These are phyloP conservation scores for Centropyge bicolor DNA, from an alignment of 2,797 vertebrate species.

Conservation along the genomic window DNA sequence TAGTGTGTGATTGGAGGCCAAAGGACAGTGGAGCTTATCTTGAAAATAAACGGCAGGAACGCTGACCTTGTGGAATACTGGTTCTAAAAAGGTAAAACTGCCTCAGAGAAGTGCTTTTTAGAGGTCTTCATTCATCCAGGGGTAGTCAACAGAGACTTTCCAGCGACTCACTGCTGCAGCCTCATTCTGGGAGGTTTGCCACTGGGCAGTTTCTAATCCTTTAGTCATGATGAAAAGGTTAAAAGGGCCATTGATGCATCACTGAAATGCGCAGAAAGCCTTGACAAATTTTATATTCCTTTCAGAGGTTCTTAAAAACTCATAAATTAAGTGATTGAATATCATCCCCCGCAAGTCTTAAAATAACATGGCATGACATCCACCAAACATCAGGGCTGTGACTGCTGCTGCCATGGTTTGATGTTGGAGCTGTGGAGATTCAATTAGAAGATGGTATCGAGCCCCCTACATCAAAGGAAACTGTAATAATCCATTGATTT, in stretches of 20 bases:
- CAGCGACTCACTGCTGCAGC: background rate
- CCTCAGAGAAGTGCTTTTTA: background rate
- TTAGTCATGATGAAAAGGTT: slow-evolving; percentile 38
- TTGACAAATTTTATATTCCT: background rate
- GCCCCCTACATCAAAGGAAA: slow-evolving; percentile 44
- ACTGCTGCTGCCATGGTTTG: slow-evolving; percentile 38
- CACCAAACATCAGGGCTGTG: slow-evolving; percentile 11
- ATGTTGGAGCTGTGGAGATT: slow-evolving; percentile 55
- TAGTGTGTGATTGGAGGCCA: background rate
- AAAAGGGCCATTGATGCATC: slow-evolving; percentile 13
- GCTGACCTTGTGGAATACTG: background rate
- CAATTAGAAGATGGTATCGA: slow-evolving; percentile 63
- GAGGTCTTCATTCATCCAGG: background rate
- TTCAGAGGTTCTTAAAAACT: slow-evolving; percentile 12
- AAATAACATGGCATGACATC: slow-evolving; percentile 35
- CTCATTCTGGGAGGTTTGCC: slow-evolving; percentile 22
- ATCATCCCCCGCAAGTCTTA: slow-evolving; percentile 17
- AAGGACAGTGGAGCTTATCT: background rate
- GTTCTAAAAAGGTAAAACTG: background rate
- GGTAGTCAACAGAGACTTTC: background rate
- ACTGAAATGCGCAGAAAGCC: slow-evolving; percentile 17
- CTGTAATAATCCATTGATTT: slow-evolving; percentile 30
- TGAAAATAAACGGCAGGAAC: background rate
- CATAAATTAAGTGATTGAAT: slow-evolving; percentile 18
- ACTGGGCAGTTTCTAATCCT: slow-evolving; percentile 25